Conservation (phyloP, 2,888 invertebrate genomes). For the Seira ritae region DNA sequence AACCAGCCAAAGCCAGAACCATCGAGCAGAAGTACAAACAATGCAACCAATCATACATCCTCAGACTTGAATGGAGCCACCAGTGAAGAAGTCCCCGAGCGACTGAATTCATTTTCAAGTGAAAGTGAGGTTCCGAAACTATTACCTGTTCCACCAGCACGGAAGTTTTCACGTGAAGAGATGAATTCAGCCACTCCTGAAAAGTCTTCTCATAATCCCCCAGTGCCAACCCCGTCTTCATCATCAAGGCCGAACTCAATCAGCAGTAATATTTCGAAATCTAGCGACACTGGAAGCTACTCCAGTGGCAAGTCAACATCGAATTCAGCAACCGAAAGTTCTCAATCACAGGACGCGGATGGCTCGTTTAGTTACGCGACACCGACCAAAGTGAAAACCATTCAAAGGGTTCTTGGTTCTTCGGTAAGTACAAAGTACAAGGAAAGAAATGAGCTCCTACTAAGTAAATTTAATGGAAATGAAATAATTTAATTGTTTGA, state of each 20-base stretch:
- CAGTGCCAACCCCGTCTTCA: conserved; percentile 28
- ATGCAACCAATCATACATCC: no score
- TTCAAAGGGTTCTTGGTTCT: conserved; percentile 70
- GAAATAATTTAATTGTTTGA: conserved; percentile 8
- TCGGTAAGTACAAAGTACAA: conserved; percentile 66
- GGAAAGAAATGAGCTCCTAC: not conserved
- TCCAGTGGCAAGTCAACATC: not conserved
- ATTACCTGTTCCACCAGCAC: not conserved
- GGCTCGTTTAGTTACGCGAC: conserved; percentile 18
- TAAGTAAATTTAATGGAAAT: not conserved
- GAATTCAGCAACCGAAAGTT: not conserved
- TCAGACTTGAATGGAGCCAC: no score
- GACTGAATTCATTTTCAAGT: no score
- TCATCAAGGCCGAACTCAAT: conserved; percentile 55
- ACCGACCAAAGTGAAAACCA: conserved; percentile 70
- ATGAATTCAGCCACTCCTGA: conserved; percentile 18
- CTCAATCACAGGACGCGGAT: not conserved
- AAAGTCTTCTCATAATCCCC: conserved; percentile 36
- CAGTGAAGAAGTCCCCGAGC: no score
- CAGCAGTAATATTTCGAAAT: conserved; percentile 53
- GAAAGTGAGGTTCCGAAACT: not conserved
- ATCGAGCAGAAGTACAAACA: no score
- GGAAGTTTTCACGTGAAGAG: not conserved
- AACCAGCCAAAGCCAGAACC: not conserved
- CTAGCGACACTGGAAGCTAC: conserved; percentile 42